Conservation (phyloP, 2,888 invertebrate genomes). For the Gonocerus acuteangulatus region DNA sequence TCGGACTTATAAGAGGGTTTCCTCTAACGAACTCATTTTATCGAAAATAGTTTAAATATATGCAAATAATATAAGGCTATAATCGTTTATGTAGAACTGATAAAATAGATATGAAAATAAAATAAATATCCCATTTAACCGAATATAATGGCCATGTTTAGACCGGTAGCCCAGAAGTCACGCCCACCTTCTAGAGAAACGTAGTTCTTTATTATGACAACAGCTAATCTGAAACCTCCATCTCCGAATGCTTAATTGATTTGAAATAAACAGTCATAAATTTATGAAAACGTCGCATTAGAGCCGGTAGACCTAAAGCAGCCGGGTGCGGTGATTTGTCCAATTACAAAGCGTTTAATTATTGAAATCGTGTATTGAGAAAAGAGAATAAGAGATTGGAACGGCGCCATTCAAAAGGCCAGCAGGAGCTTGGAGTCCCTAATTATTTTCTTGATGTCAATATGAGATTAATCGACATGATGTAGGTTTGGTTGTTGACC, state of each 20-base stretch:
- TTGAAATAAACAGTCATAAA: slow-evolving; percentile 17
- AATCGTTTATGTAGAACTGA: too few relatives aligned
- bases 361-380: slow-evolving; percentile 5
- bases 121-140: slow-evolving; percentile 10
- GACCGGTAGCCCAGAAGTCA: slow-evolving; percentile 10
- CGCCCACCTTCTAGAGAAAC: neutral
- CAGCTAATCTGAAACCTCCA: neutral
- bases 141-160: slow-evolving; percentile 13
- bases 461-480: neutral
- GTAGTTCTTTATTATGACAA: too few relatives aligned
- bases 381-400: neutral
- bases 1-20: too few relatives aligned
- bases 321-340: slow-evolving; percentile 10
- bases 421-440: neutral
- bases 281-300: neutral
- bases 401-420: slow-evolving; percentile 20
- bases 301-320: neutral
- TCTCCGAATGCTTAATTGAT: slow-evolving; percentile 10
- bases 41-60: too few relatives aligned
- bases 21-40: too few relatives aligned
- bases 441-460: slow-evolving; percentile 17
- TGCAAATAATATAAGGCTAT: too few relatives aligned
- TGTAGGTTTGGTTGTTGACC: too few relatives aligned
- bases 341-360: slow-evolving; percentile 19
- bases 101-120: slow-evolving; percentile 1